A percentile compares a stretch with the other conserved stretches of the same genome.
Conservation (phyloP, 2,113 vertebrate genomes). For the Tor tambroides region DNA sequence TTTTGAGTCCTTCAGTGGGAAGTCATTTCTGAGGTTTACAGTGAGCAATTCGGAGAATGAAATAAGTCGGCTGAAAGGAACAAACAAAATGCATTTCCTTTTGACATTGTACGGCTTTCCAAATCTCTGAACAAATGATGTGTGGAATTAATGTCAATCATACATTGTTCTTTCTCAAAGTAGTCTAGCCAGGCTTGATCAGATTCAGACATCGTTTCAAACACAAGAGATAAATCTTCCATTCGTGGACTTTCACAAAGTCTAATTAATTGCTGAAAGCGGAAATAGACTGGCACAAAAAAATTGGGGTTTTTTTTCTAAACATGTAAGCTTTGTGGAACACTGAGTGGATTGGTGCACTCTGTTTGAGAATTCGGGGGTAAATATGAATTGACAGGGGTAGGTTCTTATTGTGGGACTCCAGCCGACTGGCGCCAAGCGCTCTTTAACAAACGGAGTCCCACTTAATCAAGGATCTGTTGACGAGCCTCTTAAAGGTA, state of each 20-base stretch:
- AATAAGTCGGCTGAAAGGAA: background rate
- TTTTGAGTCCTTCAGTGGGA: conserved; percentile 2
- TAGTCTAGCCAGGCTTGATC: background rate
- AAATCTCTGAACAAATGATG: background rate
- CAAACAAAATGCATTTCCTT: background rate
- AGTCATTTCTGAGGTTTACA: background rate
- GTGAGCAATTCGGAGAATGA: background rate
- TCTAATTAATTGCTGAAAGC: conserved; percentile 18
- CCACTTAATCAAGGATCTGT: conserved; percentile 77
- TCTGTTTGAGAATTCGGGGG: conserved; percentile 76
- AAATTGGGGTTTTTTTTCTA: background rate
- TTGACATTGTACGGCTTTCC: background rate
- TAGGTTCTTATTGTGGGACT: conserved; percentile 86
- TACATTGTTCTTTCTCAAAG: background rate
- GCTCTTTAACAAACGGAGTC: conserved; percentile 78
- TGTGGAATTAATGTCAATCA: background rate
- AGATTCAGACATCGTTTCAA: conserved; percentile 1
- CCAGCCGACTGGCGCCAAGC: conserved; percentile 90
- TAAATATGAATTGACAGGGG: conserved; percentile 92
- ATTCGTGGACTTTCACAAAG: background rate
- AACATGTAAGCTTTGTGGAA: conserved; percentile 60
- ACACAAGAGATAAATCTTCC: background rate
- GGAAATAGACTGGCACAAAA: conserved; percentile 7
- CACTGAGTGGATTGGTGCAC: conserved; percentile 63
- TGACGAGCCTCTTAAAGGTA: conserved; percentile 70